Evolutionary conservation across 2,113 vertebrate genomes (phyloP), one percentile per base, ranked within the genome.

Genomic region (Irena cyanogastra): DNA sequence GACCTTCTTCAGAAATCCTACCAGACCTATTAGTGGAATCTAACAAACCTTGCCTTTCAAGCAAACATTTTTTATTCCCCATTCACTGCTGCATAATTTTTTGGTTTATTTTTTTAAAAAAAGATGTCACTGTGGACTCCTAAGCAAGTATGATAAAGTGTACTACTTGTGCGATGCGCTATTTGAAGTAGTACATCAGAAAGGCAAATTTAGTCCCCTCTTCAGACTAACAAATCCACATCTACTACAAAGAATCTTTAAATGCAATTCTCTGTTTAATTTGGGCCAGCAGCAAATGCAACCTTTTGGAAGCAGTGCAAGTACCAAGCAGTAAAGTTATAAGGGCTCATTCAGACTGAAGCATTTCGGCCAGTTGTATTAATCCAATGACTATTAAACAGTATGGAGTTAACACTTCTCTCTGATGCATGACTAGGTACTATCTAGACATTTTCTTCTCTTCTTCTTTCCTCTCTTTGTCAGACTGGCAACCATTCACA

Each of bases 271-370:
- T 83, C 3, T 53, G 3, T 30, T 61, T 76, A 63, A 26, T 56
- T 42, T 87, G 24, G 10, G 26, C 4, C 35, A 45, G 35, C 28
- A 81, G 68, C 9, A 63, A 77, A 66, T 45, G 10, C 20, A 79
- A 13, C 1, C 0, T 75, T 74, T 45, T 27, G 30, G 30, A 64
- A 7, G 5, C 1, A 66, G 16, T 23, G 16, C 18, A 28, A 78
- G 26, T 8, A 30, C 18, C 70, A 57, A 75, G 30, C 12, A 42
- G 8, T 27, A 54, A 3, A 42, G 8, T 41, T 20, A 33, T 1
- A 70, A 63, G 3, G 16, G 9, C 10, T 72, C 44, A 59, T 27
- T 74, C 7, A 41, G 17, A 10, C 18, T 57, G 42, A 61, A 75
- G 53, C 44, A 1, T 50, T 75, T 45, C 57, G 9, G 26, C 13